These are phyloP conservation scores for Acromyrmex echinatior DNA, from an alignment of 1,140 invertebrate genomes.

Conservation along the genomic window DNA sequence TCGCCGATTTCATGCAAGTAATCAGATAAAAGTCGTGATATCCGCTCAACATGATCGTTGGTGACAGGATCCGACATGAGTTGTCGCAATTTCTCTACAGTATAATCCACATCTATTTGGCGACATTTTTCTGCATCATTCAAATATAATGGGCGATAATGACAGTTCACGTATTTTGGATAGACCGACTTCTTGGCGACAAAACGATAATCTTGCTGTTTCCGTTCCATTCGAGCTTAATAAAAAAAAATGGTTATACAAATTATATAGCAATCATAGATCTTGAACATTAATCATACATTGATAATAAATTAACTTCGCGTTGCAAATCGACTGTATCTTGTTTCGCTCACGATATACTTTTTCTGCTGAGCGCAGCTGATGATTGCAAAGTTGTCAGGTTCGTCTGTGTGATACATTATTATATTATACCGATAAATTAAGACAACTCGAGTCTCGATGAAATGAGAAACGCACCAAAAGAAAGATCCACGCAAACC, in stretches of 20 bases:
- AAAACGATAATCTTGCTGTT: not conserved
- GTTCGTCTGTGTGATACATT: constrained; percentile 8
- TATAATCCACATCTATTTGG: constrained; percentile 41
- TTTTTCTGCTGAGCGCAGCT: too few species aligned
- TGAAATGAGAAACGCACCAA: constrained; percentile 12
- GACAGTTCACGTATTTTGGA: constrained; percentile 18
- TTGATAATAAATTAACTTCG: constrained; percentile 59
- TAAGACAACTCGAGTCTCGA: not conserved
- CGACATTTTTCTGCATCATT: constrained; percentile 21
- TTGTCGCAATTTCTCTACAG: constrained; percentile 70
- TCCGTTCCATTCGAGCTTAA: constrained; percentile 20
- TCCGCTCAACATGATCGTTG: constrained; percentile 59
- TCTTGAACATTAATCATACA: not conserved
- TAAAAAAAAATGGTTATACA: not conserved
- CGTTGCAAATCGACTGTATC: constrained; percentile 3
- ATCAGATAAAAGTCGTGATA: constrained; percentile 70
- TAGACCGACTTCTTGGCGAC: constrained; percentile 33
- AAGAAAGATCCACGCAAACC: not conserved
- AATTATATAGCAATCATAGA: not conserved
- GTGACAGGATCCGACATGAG: constrained; percentile 75
- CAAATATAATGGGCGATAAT: constrained; percentile 10
- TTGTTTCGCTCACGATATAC: constrained; percentile 31
- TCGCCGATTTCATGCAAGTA: constrained; percentile 64
- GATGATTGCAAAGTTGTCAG: constrained; percentile 12
- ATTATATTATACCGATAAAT: constrained; percentile 22